Evolutionary conservation across 2,888 invertebrate species (phyloP).

Genomic region (Pachydiplax longipennis): DNA sequence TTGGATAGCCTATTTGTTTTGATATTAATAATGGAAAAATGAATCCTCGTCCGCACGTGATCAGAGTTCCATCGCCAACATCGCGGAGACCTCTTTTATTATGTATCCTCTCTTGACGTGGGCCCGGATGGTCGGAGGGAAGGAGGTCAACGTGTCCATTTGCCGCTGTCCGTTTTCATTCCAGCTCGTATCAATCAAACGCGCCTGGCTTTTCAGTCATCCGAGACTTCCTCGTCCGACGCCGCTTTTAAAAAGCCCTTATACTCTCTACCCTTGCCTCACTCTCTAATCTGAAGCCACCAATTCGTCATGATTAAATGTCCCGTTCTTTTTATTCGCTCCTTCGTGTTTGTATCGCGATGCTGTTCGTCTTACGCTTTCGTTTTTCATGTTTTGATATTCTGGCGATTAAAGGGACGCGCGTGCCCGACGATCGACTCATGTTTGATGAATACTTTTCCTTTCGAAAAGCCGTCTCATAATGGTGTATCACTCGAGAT

Average conservation of each 20-base stretch:
- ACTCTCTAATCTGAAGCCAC: background rate
- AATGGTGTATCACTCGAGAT: background rate
- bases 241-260: background rate
- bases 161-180: background rate
- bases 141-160: background rate
- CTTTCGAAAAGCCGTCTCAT: background rate
- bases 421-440: background rate
- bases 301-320: background rate
- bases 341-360: background rate
- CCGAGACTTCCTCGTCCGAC: background rate
- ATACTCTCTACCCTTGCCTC: background rate
- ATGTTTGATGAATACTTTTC: background rate
- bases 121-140: background rate
- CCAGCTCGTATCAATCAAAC: constrained; percentile 7
- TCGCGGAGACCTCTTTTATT: background rate
- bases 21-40: no score
- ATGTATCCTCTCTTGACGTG: background rate
- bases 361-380: background rate
- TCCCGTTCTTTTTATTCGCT: background rate
- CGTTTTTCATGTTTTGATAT: background rate
- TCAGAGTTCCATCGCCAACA: background rate
- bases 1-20: no score
- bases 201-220: constrained; percentile 13
- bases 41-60: background rate
- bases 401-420: no score